phyloP scores from a whole-genome alignment of 2,797 vertebrate species.

The Microcaecilia unicolor region DNA sequence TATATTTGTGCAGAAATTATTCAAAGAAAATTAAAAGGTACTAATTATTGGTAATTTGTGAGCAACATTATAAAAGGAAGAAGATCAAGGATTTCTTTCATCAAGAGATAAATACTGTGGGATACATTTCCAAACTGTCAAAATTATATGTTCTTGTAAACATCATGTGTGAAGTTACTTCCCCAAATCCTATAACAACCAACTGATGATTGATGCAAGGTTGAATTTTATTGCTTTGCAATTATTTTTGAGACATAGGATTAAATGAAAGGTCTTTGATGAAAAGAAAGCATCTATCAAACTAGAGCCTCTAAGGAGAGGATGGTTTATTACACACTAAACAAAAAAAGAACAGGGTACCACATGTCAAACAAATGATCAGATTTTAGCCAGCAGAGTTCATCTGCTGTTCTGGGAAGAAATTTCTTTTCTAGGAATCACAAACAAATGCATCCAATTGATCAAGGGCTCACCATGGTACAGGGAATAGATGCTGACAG shows the following conservation, averaged over 20 bases:
- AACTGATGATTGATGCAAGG: neutral
- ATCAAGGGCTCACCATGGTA: neutral
- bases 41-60: no score
- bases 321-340: neutral
- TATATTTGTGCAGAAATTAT: no score
- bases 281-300: neutral
- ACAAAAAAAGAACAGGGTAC: neutral
- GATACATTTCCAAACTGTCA: neutral
- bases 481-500: no score
- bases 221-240: neutral
- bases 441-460: neutral
- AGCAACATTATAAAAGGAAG: no score
- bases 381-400: neutral
- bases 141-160: no score
- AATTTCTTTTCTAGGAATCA: neutral
- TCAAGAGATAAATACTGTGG: neutral
- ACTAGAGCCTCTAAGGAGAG: neutral
- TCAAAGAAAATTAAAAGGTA: no score
- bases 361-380: neutral
- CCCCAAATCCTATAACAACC: neutral
- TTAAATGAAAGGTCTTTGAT: neutral
- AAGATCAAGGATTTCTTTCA: neutral
- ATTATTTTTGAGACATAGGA: neutral
- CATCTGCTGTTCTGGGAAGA: neutral
- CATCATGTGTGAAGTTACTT: neutral